Base-by-base conservation (phyloP, 1,140 invertebrate species). In the Drosophila chauvacae region DNA sequence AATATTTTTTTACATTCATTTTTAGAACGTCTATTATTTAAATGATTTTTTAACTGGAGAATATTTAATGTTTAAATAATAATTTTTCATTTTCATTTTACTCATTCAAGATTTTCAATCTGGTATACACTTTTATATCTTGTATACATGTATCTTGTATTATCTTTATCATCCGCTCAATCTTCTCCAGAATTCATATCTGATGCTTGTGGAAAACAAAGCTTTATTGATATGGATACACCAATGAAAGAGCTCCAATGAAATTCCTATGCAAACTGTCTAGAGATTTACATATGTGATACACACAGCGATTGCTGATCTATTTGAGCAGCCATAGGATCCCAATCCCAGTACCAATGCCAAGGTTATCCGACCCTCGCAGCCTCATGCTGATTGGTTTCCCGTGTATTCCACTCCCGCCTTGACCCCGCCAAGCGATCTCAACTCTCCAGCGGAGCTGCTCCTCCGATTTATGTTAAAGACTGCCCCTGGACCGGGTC, bases 391-490 rank as follows among this genome's bases (percentile, higher is more conserved):
- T 69, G 51, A 56, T 57, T 57, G 42, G 18, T 23, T 63, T 63
- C 35, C 50, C 55, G 39, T 74, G 57, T 62, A 33, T 73, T 41
- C 26, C 51, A 41, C 37, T 39, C 59, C 71, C 18, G 45, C 13
- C n/a, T n/a, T 59, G 47, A 60, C 39, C 37, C 45, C 63, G 48
- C 39, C 16, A 20, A 47, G 14, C 30, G 66, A 58, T 68, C 48
- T 68, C 47, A 44, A 48, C 72, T 65, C 63, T 72, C 57, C 20
- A 30, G 63, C 33, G 50, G 55, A 63, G 53, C 26, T 18, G 26
- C 48, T n/a, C 26, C 41, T 30, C 64, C 74, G 72, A 70, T 77
- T 78, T 70, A 78, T 77, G 58, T 63, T 70, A 78, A 77, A 77
- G 75, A 51, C 41, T 61, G 55, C 58, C 41, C n/a, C 48, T 68